Conservation (phyloP, 2,888 invertebrate species). For the Yponomeuta malinellus region DNA sequence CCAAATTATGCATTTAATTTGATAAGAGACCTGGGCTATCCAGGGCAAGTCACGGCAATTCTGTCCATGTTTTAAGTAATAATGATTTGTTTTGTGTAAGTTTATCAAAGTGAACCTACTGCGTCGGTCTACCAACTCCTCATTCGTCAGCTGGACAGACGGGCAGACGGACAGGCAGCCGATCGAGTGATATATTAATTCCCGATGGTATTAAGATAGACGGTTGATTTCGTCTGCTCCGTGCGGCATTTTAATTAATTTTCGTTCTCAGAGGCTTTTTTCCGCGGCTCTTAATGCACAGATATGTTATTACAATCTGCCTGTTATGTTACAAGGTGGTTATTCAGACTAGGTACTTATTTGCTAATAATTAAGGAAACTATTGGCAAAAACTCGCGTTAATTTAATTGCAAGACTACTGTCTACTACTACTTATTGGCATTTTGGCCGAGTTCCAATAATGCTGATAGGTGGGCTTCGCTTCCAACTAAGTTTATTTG, state of each 20-base stretch:
- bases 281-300: background rate
- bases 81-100: background rate
- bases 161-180: slow-evolving; percentile 36
- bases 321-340: background rate
- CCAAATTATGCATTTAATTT: too few relatives aligned
- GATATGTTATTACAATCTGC: background rate
- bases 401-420: too few relatives aligned
- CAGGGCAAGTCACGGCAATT: too few relatives aligned
- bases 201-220: slow-evolving; percentile 48
- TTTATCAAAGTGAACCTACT: background rate
- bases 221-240: background rate
- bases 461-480: too few relatives aligned
- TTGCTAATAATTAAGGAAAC: background rate
- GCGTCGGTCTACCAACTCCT: slow-evolving; percentile 32
- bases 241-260: slow-evolving; percentile 31
- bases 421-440: too few relatives aligned
- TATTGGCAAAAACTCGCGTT: background rate
- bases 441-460: too few relatives aligned
- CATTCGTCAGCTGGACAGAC: slow-evolving; percentile 38
- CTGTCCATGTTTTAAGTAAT: too few relatives aligned
- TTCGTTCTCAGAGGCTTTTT: slow-evolving; percentile 17
- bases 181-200: slow-evolving; percentile 48
- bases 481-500: too few relatives aligned
- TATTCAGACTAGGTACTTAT: background rate
- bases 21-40: slow-evolving; percentile 25